Base-by-base conservation (phyloP, 2,888 invertebrate genomes). In the Caenorhabditis sinica region DNA sequence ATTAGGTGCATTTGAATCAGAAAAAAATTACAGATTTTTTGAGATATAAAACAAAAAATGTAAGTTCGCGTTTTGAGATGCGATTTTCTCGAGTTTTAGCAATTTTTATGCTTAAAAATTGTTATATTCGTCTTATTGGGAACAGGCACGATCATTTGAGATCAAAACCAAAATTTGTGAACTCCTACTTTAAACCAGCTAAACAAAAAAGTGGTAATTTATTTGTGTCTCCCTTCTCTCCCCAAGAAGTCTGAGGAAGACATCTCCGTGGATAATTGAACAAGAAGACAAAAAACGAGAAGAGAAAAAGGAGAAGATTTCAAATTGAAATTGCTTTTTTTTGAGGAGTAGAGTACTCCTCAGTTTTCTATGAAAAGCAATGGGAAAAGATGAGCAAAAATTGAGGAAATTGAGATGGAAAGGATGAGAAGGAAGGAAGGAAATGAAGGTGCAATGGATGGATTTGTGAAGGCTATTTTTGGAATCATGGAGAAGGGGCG, bases 271-370 rank as follows among this genome's bases (percentile, higher is more conserved):
- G 40, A 40, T 40, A 40, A 40, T 40, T 40, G 49, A 49, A 20
- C 8, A 17, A 17, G 45, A 45, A 45, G 45, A 45, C 45, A 45
- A 45, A 53, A 53, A 25, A n/a, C n/a, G n/a, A 53, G 25, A 49
- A 49, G 53, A 23, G 23, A 53, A 56, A 28, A 56, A 28, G 15
- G 28, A n/a, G 28, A 56, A 28, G 56, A 56, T 56, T 56, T 25
- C 25, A 56, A 56, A 56, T 56, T 56, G 25, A 56, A 56, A 56
- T 56, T 56, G 56, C 25, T 56, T 56, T 53, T 56, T 56, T 56
- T 56, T 56, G 56, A 56, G 56, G 15, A 56, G 28, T 23, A 56
- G 25, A 20, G 53, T n/a, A 53, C n/a, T 53, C 9, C 56, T 28
- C 56, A 15, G 15, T 45, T 36, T 40, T 40, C 40, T 40, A 20